Percentiles rank a stretch among this genome's conserved stretches.
Conservation (phyloP, 2,797 vertebrate species). For the Sebastolobus alascanus region DNA sequence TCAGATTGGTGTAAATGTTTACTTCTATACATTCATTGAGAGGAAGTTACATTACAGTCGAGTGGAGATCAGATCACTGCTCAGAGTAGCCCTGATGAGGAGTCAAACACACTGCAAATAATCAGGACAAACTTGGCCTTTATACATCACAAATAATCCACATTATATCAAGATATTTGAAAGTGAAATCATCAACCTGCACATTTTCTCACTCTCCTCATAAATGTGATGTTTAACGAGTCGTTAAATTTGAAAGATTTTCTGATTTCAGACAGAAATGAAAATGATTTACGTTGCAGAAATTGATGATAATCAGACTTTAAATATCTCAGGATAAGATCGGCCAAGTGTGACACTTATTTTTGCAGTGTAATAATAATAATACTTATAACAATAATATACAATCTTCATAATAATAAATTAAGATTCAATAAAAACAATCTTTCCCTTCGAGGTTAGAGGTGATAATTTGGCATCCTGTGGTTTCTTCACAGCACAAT, state of each 20-base stretch:
- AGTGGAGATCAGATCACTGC: constrained; percentile 52
- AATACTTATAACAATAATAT: constrained; percentile 61
- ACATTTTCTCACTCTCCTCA: neutral
- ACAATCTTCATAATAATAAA: constrained; percentile 74
- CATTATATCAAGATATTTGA: neutral
- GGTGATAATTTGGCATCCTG: constrained; percentile 52
- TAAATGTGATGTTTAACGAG: neutral
- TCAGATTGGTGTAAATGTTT: constrained; percentile 71
- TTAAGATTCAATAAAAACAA: constrained; percentile 64
- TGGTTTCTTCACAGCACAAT: constrained; percentile 28
- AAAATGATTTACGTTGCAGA: neutral
- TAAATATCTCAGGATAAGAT: neutral
- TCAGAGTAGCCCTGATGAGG: constrained; percentile 65
- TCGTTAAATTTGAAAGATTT: neutral
- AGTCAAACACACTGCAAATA: constrained; percentile 29
- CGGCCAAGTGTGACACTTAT: neutral
- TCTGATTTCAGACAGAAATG: neutral
- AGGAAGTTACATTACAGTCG: constrained; percentile 64
- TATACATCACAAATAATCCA: constrained; percentile 4
- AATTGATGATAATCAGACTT: neutral
- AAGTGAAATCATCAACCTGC: constrained; percentile 16
- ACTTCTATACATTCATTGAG: constrained; percentile 79
- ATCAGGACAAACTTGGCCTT: neutral
- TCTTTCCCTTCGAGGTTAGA: constrained; percentile 49
- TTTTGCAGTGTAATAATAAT: constrained; percentile 42